A percentile compares a stretch with the other conserved stretches of the same genome.
phyloP scores from a whole-genome alignment of 2,888 invertebrate genomes.

The Oscheius sp. region DNA sequence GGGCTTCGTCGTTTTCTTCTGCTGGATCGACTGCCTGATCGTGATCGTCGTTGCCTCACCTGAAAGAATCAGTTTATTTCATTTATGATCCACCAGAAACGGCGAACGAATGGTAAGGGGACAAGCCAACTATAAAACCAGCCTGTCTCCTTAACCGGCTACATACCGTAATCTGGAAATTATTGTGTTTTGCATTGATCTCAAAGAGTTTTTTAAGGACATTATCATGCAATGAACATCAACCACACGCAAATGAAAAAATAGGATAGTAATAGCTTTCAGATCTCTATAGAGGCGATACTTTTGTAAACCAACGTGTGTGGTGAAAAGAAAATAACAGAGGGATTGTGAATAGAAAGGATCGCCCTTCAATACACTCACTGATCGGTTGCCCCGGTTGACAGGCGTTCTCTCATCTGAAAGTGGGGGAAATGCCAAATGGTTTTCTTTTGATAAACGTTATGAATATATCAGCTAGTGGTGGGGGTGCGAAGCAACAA shows the following conservation, averaged over 20 bases:
- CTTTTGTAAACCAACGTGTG: neutral
- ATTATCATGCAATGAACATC: conserved; percentile 28
- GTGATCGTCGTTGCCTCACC: conserved; percentile 23
- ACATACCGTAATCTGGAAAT: conserved; percentile 30
- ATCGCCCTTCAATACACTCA: conserved; percentile 29
- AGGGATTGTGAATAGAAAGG: conserved; percentile 13
- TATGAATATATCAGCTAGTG: neutral
- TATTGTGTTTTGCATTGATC: conserved; percentile 18
- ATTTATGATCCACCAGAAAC: conserved; percentile 21
- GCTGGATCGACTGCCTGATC: conserved; percentile 7
- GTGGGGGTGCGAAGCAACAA: conserved; percentile 27
- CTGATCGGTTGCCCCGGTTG: conserved; percentile 26
- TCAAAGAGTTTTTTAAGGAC: conserved; percentile 13
- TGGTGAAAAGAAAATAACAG: conserved; percentile 4
- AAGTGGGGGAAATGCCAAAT: conserved; percentile 24
- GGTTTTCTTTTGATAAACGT: conserved; percentile 2
- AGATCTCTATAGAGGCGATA: neutral
- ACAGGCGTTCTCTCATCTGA: conserved; percentile 16
- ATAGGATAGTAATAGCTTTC: conserved; percentile 12
- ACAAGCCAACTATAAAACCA: conserved; percentile 36
- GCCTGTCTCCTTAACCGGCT: conserved; percentile 31
- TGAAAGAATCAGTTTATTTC: conserved; percentile 9
- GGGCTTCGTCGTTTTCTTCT: neutral
- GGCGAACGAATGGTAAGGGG: conserved; percentile 31
- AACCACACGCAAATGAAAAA: conserved; percentile 22